Evolutionary conservation across 92 coral and sea anemone species (phyloP).

Genomic region (Pocillopora meandrina): DNA sequence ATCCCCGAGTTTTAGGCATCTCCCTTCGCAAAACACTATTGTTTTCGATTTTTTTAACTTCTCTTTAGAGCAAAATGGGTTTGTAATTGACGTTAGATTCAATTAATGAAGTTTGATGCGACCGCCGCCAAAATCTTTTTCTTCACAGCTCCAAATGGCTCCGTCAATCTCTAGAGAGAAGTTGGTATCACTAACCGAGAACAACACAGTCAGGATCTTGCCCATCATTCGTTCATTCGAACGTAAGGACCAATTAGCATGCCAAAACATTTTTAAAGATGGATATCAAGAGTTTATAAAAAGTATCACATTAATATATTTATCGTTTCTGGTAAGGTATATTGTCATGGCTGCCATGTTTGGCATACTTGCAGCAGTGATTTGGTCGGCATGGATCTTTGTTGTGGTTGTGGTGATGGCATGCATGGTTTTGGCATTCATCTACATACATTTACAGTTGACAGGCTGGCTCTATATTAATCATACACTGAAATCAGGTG

Average conservation of each 20-base stretch:
- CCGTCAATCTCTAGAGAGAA: too few species aligned
- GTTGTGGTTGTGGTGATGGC: constrained; percentile 42
- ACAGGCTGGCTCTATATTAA: constrained; percentile 35
- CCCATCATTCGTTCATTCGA: constrained; percentile 59
- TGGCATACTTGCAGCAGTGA: constrained; percentile 42
- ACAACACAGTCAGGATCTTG: too few species aligned
- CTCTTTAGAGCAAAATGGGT: too few species aligned
- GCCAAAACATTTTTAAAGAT: constrained; percentile 65
- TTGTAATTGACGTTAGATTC: too few species aligned
- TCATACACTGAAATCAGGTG: constrained; percentile 42
- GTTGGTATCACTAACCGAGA: too few species aligned
- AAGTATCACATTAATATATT: constrained; percentile 29
- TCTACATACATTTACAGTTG: constrained; percentile 41
- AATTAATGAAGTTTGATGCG: too few species aligned
- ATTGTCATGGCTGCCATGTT: constrained; percentile 38
- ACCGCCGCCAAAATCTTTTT: too few species aligned
- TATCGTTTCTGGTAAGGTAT: constrained; percentile 38
- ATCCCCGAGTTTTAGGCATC: too few species aligned
- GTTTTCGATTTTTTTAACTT: too few species aligned
- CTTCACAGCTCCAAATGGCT: too few species aligned
- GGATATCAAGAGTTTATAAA: constrained; percentile 46
- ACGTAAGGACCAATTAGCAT: constrained; percentile 39
- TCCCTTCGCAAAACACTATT: too few species aligned
- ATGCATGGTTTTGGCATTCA: constrained; percentile 38
- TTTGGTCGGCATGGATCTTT: constrained; percentile 62